Conservation (phyloP, 2,888 invertebrate species). For the Taphrorychus bicolor region DNA sequence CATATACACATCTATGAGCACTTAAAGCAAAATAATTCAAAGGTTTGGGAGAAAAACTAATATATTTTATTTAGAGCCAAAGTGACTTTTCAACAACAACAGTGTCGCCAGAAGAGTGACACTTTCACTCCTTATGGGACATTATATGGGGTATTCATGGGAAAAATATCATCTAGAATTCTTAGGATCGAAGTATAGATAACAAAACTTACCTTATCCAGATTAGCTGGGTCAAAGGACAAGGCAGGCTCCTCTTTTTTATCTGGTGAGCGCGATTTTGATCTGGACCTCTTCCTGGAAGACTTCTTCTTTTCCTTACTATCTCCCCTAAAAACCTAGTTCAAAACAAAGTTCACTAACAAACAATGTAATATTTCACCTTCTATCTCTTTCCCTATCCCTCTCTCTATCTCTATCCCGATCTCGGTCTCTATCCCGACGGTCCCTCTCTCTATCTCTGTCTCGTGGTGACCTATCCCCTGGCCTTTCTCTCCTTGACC, state of each 20-base stretch:
- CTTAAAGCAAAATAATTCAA: too few species aligned
- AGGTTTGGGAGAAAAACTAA: too few species aligned
- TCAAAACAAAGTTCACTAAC: background rate
- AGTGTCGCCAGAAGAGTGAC: too few species aligned
- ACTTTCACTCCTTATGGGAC: too few species aligned
- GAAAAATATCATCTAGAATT: too few species aligned
- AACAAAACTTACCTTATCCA: slow-evolving; percentile 81
- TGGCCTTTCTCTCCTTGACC: slow-evolving; percentile 22
- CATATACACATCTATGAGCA: too few species aligned
- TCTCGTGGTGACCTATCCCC: slow-evolving; percentile 18
- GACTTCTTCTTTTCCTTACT: slow-evolving; percentile 60
- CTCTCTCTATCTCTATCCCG: slow-evolving; percentile 19
- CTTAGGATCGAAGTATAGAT: too few species aligned
- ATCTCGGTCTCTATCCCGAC: slow-evolving; percentile 38
- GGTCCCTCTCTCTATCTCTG: slow-evolving; percentile 27
- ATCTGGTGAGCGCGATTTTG: slow-evolving; percentile 56
- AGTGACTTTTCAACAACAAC: too few species aligned
- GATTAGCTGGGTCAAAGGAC: slow-evolving; percentile 75
- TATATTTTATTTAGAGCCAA: too few species aligned
- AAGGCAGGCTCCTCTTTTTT: slow-evolving; percentile 65
- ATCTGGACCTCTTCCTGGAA: slow-evolving; percentile 62
- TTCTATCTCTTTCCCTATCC: slow-evolving; percentile 12
- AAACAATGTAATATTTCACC: background rate
- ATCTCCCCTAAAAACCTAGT: slow-evolving; percentile 63
- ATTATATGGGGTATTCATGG: too few species aligned